Evolutionary conservation across 2,888 invertebrate genomes (phyloP).

Genomic region (Ectemnius cavifrons): DNA sequence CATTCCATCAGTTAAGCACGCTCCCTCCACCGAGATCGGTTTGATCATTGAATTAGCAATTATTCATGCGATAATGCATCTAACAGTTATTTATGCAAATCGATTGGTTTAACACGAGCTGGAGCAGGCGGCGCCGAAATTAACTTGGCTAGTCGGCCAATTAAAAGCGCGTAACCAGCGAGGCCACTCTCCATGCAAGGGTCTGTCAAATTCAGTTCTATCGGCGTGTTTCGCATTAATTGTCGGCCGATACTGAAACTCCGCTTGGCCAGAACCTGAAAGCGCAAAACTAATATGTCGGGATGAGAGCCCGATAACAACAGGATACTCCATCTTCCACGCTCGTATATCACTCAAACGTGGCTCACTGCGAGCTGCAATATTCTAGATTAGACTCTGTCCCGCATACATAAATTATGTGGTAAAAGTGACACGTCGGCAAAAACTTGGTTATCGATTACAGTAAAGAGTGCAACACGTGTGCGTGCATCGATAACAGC

Average conservation of each 20-base stretch:
- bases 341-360: not conserved
- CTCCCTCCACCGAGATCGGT: no score
- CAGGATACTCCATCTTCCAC: not conserved
- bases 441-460: constrained; percentile 21
- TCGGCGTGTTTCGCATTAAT: not conserved
- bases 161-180: not conserved
- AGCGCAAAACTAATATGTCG: constrained; percentile 13
- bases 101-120: not conserved
- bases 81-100: not conserved
- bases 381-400: not conserved
- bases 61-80: no score
- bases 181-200: not conserved
- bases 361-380: constrained; percentile 2
- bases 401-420: constrained; percentile 34
- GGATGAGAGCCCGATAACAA: constrained; percentile 2
- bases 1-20: no score
- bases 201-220: not conserved
- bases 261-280: not conserved
- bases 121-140: not conserved
- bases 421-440: constrained; percentile 14
- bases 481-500: not conserved
- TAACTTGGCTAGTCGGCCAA: not conserved
- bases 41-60: no score
- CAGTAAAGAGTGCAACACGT: no score
- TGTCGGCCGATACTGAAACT: not conserved